Evolutionary conservation across 2,888 invertebrate genomes (phyloP), one percentile per base, ranked within the genome.

Genomic region (Enchytraeus crypticus): DNA sequence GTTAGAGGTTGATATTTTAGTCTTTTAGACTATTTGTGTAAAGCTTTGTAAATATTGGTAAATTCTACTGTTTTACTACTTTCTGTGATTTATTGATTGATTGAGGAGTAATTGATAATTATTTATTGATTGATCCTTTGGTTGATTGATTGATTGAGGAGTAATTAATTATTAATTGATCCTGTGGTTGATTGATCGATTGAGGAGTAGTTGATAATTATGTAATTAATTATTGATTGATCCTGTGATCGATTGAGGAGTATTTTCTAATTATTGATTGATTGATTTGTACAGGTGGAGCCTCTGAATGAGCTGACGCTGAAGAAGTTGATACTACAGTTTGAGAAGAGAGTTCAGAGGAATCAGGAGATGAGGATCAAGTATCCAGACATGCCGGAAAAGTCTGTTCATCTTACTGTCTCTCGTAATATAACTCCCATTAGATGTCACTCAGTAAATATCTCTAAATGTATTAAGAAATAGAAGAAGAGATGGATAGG

Each of bases 291-390:
- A 64, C 51, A 87, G 86, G 87, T 87, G n/a, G 92, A 92, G 76
- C 84, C 87, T 0, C 80, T 96, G 51, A 92, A 96, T 82, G 95
- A 95, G 69, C 84, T 86, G 30, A 85, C 87, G 14, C 83, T 96
- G 8, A 95, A 95, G 74, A 87, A 89, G 74, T 84, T 96, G 75
- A 86, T 96, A 27, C 82, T 95, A 18, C 85, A 90, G 65, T 93
- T 97, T 82, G 98, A 98, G 75, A 97, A 98, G 77, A 85, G 90
- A 74, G 88, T 90, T 54, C 82, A 93, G 8, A 89, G 87, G 74
- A 98, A 98, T 78, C 89, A 96, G 77, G 97, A 98, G 81, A 90
- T 96, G 89, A 84, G 98, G 66, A 96, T 98, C 18, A 98, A 99
- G 80, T 97, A 92, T 79, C 90, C 95, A 0, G 97, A 96, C 76